These are phyloP conservation scores for Hydrozoanthus gracilis DNA, from an alignment of 92 coral and sea anemone genomes.

Conservation along the genomic window DNA sequence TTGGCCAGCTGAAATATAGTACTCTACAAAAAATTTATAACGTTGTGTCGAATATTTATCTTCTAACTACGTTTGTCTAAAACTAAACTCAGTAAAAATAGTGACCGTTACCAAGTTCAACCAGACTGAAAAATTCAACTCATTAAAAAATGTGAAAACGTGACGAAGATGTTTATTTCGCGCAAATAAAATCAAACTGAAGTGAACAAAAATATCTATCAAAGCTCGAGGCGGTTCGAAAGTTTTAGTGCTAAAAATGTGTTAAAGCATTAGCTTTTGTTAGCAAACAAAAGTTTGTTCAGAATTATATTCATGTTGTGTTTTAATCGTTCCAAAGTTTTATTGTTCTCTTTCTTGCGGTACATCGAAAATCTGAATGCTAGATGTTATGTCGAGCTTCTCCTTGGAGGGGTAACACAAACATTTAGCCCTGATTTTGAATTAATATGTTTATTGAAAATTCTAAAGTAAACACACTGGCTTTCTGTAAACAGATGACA, in stretches of 20 bases:
- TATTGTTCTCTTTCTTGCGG: background rate
- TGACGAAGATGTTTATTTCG: too few species aligned
- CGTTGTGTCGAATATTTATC: too few species aligned
- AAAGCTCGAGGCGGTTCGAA: background rate
- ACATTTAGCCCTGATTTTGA: conserved; percentile 18
- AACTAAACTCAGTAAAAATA: too few species aligned
- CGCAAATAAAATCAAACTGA: background rate
- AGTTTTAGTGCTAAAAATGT: background rate
- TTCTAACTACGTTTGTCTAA: too few species aligned
- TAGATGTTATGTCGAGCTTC: background rate
- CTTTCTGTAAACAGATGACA: background rate
- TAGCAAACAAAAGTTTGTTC: background rate
- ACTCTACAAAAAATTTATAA: too few species aligned
- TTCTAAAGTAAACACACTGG: conserved; percentile 1
- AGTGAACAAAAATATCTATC: background rate
- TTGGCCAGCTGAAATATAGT: too few species aligned
- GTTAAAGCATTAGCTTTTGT: background rate
- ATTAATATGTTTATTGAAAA: conserved; percentile 7
- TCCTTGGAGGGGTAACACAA: conserved; percentile 28
- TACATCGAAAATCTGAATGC: background rate
- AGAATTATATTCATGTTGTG: background rate
- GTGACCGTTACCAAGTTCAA: background rate
- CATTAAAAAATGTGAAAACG: too few species aligned
- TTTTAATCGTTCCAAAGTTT: conserved; percentile 2
- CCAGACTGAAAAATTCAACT: background rate